phyloP scores from a whole-genome alignment of 1,140 invertebrate genomes.

The Rhopalosiphum maidis region DNA sequence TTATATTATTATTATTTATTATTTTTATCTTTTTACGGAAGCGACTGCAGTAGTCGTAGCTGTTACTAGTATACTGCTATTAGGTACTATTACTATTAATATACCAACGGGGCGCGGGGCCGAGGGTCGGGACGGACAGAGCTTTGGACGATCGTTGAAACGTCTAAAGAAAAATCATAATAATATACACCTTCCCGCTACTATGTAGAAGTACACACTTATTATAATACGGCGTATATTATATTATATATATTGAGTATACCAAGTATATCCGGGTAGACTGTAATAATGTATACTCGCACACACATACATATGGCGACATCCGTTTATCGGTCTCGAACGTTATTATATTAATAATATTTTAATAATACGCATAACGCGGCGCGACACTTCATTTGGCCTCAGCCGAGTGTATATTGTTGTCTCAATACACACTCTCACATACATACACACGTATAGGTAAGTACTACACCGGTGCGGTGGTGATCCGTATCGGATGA shows the following conservation, averaged over 20 bases:
- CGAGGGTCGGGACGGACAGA: not conserved
- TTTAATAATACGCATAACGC: conserved; percentile 24
- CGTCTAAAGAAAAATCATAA: not conserved
- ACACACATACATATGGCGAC: not conserved
- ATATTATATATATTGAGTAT: not conserved
- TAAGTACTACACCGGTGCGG: conserved; percentile 4
- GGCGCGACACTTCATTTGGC: conserved; percentile 38
- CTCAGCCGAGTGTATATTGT: conserved; percentile 29
- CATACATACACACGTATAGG: not conserved
- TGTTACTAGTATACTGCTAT: not conserved
- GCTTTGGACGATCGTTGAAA: not conserved
- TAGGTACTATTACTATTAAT: not conserved
- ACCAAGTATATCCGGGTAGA: not conserved
- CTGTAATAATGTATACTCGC: not conserved
- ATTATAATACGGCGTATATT: not conserved
- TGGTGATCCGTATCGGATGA: conserved; percentile 51
- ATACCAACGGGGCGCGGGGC: not conserved
- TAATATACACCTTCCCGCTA: no score
- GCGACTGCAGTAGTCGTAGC: not conserved
- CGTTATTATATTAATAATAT: conserved; percentile 27
- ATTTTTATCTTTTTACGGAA: not conserved
- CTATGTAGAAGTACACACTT: not conserved
- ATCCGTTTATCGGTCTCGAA: conserved; percentile 23
- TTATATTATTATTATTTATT: not conserved
- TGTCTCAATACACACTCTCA: not conserved